A percentile compares a stretch with the other conserved stretches of the same genome.
Conservation (phyloP, 2,888 invertebrate species). For the Erannis defoliaria region DNA sequence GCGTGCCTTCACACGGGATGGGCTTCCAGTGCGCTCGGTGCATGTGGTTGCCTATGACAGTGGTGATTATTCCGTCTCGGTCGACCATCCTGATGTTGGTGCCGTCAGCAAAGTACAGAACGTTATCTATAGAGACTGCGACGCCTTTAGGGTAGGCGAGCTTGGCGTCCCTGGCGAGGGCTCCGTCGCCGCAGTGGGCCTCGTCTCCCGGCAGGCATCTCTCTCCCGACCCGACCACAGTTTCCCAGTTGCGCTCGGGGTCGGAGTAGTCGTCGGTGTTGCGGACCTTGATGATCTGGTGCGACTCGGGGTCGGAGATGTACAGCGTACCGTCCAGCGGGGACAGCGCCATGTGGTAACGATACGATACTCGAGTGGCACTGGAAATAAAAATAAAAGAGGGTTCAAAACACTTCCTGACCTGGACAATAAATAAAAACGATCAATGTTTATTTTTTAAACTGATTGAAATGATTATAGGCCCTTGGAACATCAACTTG, state of each 20-base stretch:
- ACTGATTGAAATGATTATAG: too few species aligned
- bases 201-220: conserved; percentile 97
- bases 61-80: conserved; percentile 96
- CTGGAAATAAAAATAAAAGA: conserved; percentile 79
- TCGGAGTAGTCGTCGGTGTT: conserved; percentile 93
- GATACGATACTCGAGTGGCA: conserved; percentile 97
- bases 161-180: conserved; percentile 96
- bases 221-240: conserved; percentile 97
- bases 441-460: too few species aligned
- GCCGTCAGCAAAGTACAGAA: conserved; percentile 98
- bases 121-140: conserved; percentile 96
- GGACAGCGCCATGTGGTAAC: conserved; percentile 98
- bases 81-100: conserved; percentile 98
- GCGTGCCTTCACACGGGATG: conserved; percentile 95
- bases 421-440: too few species aligned
- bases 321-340: conserved; percentile 97
- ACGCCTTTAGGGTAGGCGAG: conserved; percentile 98
- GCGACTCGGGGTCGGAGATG: conserved; percentile 98
- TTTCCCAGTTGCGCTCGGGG: conserved; percentile 97
- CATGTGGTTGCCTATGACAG: conserved; percentile 97
- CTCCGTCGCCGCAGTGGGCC: conserved; percentile 98
- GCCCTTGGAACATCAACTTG: too few species aligned
- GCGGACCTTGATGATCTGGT: conserved; percentile 96
- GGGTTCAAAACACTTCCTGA: background rate
- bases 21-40: conserved; percentile 98